Base-by-base conservation (phyloP, 2,113 vertebrate genomes). In the Crotophaga sulcirostris region DNA sequence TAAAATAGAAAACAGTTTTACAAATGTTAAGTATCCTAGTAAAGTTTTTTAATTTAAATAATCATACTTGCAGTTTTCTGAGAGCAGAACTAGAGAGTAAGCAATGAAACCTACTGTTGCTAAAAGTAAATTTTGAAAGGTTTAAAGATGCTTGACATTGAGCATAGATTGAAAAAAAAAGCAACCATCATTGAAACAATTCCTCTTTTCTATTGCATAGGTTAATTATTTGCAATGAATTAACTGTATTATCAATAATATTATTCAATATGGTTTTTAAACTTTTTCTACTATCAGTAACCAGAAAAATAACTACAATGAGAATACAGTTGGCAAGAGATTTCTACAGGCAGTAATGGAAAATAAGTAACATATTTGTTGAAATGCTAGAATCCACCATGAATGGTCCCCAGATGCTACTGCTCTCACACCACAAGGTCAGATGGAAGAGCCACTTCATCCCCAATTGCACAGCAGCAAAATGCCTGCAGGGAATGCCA, bases 131-230 rank as follows among this genome's bases (percentile, higher is more conserved):
- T 36, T 63, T 34, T 88, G 44, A 94, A 63, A 80, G 19, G n/a
- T 54, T 75, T 91, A 87, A 73, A 92, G 87, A 56, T 47, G 10
- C 16, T 77, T 29, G 26, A 77, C 63, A 76, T 3, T 28, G 14
- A 95, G 10, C 40, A 83, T 81, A 85, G 29, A 58, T 28, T 74
- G 20, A 81, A 87, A 91, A 69, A 91, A 67, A 95, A 29, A 56
- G 1, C 7, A 89, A 79, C 29, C 11, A 26, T 4, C 4, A 69
- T 11, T 5, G 8, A 29, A 70, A 67, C 18, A 58, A 42, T 28
- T 84, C 31, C 11, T 56, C 77, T 84, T 44, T 75, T 26, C 38
- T 84, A 51, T 44, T 70, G 9, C 26, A n/a, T 31, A 31, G 20
- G 42, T 28, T 52, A 87, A 63, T 81, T 94, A 51, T 72, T 55